Evolutionary conservation across 1,140 invertebrate species (phyloP), one percentile per base, ranked within the genome.

Genomic region (Drosophila mayri): DNA sequence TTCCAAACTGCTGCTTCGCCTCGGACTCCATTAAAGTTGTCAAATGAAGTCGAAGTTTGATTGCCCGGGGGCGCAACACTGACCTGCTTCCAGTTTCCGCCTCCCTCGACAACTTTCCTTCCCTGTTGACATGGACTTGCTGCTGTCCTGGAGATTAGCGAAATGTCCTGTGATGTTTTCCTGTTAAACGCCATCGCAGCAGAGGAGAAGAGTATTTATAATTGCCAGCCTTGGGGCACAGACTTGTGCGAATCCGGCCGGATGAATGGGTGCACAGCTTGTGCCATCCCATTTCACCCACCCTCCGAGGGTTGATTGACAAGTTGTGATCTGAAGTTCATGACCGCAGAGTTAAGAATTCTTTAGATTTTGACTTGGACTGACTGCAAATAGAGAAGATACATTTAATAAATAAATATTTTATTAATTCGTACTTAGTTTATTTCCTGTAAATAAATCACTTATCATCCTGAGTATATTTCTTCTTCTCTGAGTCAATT

Each of bases 31-130:
- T 88, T 88, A 90, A 88, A 88, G 68, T 88, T 88, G 77, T 88
- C 85, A 90, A 84, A 84, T 88, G 68, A 88, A 88, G 84, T 88
- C 68, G 80, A 88, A 90, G 76, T 88, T 84, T 81, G 85, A 88
- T 88, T 84, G 81, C 73, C 52, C 47, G 52, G 61, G 61, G 65
- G 82, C 75, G 63, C 46, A 40, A 38, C 43, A 38, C 8, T 59
- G 72, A 76, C 60, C 80, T 64, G 55, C 49, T 46, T 35, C 41
- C 37, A 54, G 50, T 58, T 60, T 60, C 64, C 59, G 16, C 7
- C 7, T n/a, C 61, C 41, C n/a, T 20, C 30, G 20, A 16, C 12
- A 55, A 46, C 47, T 76, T 47, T 63, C 28, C 20, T 5, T 28
- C 28, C 20, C 37, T 44, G 40, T 40, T 73, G 70, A 73, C 67